Conservation (phyloP, 2,888 invertebrate species). For the Drosophila anceps region DNA sequence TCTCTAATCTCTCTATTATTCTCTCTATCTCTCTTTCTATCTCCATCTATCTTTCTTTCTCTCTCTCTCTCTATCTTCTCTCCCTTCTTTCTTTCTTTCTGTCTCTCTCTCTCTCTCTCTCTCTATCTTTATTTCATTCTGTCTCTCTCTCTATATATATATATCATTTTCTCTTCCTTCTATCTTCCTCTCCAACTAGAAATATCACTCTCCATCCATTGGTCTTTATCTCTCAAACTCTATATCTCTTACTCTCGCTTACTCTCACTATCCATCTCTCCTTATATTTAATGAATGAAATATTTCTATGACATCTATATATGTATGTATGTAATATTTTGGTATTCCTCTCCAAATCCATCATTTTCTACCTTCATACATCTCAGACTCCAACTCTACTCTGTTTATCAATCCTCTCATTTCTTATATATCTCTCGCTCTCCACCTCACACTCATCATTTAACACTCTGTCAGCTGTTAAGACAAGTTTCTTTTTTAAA, state of each 20-base stretch:
- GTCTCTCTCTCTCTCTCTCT: too few relatives aligned
- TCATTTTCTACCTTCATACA: background rate
- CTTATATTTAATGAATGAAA: too few relatives aligned
- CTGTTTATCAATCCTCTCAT: background rate
- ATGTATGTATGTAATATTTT: too few relatives aligned
- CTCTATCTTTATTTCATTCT: background rate
- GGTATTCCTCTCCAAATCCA: too few relatives aligned
- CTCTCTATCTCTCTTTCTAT: background rate
- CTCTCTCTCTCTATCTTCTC: background rate
- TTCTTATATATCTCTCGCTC: background rate
- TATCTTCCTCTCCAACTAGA: too few relatives aligned
- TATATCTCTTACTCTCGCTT: background rate
- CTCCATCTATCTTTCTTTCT: background rate
- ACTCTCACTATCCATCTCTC: background rate
- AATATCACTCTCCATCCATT: background rate
- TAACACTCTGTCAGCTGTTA: conserved; percentile 12
- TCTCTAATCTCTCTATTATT: background rate
- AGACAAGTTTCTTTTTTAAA: background rate
- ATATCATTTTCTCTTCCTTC: too few relatives aligned
- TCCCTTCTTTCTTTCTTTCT: too few relatives aligned
- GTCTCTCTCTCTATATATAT: background rate
- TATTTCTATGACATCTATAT: too few relatives aligned
- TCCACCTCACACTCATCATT: conserved; percentile 22
- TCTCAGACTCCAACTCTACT: background rate
- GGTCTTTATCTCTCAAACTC: background rate